Base-by-base conservation (phyloP, 1,140 invertebrate genomes). In the Trinorchestia longiramus region DNA sequence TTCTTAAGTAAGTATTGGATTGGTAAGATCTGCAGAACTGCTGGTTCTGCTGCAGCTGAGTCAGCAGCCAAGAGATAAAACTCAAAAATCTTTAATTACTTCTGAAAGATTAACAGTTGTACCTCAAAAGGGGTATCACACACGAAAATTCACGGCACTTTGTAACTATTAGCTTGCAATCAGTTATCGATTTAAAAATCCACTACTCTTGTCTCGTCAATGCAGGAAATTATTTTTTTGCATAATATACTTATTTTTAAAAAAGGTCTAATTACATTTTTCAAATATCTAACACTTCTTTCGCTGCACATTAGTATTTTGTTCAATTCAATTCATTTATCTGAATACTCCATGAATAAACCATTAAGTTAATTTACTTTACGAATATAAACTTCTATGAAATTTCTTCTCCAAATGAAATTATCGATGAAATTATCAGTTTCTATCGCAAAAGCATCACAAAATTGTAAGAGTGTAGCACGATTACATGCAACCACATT, bases 1-100 rank as follows among this genome's bases (percentile, higher is more conserved):
- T 91, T 91, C 28, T 43, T 91, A 42, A 91, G 88, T 91, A 91
- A 91, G 88, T 91, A 91, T 91, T 91, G 88, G 43, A 15, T 43
- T 11, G 6, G 88, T 17, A 91, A 42, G 19, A 91, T 88, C 42
- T 88, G 42, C 42, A 88, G 87, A 88, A 88, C 87, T 88, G 87
- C 42, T 88, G 42, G 87, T 40, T 8, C 36, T n/a, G 87, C 19
- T 43, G 88, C 88, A 91, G 88, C 88, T 91, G 88, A 91, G 41
- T 91, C 88, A 91, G 88, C 88, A 15, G 41, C 15, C 11, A 0
- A 91, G 11, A 91, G 88, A 91, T 43, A 91, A 91, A 15, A 91
- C 41, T 91, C 88, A 28, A 41, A 91, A 15, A 77, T 77, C 62
- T 77, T 77, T 77, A 77, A 77, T 77, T 77, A 36, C 62, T 77